phyloP scores from a whole-genome alignment of 2,113 vertebrate genomes.

The Benitochromis conjunctus region DNA sequence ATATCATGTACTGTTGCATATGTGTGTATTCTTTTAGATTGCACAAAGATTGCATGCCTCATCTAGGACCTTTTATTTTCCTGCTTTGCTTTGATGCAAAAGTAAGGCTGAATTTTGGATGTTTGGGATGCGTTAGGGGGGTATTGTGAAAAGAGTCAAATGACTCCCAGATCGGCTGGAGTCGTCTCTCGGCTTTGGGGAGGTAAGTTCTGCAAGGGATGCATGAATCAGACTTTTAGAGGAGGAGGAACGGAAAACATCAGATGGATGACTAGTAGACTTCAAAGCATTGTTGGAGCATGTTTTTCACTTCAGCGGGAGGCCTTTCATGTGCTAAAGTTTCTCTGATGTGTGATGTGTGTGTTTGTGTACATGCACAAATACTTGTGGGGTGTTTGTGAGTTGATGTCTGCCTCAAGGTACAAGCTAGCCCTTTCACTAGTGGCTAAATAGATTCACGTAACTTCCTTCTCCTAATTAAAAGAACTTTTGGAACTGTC shows the following conservation, averaged over 20 bases:
- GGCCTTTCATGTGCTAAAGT: conserved; percentile 72
- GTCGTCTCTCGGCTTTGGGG: conserved; percentile 21
- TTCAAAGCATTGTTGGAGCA: conserved; percentile 67
- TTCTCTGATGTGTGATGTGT: conserved; percentile 48
- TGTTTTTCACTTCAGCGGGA: conserved; percentile 56
- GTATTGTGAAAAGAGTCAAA: conserved; percentile 35
- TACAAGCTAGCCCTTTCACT: not conserved
- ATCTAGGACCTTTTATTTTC: conserved; percentile 18
- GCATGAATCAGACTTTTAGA: conserved; percentile 62
- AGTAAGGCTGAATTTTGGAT: conserved; percentile 45
- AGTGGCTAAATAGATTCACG: not conserved
- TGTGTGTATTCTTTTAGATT: not conserved
- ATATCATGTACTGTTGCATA: conserved; percentile 15
- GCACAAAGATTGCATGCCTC: conserved; percentile 37
- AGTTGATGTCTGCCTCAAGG: conserved; percentile 13
- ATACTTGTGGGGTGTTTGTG: conserved; percentile 24
- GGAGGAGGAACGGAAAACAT: conserved; percentile 60
- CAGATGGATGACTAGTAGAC: conserved; percentile 55
- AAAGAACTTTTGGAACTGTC: not conserved
- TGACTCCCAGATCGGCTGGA: conserved; percentile 28
- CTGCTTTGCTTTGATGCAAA: conserved; percentile 57
- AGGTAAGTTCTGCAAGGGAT: conserved; percentile 21
- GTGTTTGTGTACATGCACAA: conserved; percentile 35
- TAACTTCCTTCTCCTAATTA: not conserved
- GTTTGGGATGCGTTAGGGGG: not conserved